A percentile compares a stretch with the other conserved stretches of the same genome.
These are phyloP conservation scores for Apamea sordens DNA, from an alignment of 2,888 invertebrate genomes.

Conservation along the genomic window DNA sequence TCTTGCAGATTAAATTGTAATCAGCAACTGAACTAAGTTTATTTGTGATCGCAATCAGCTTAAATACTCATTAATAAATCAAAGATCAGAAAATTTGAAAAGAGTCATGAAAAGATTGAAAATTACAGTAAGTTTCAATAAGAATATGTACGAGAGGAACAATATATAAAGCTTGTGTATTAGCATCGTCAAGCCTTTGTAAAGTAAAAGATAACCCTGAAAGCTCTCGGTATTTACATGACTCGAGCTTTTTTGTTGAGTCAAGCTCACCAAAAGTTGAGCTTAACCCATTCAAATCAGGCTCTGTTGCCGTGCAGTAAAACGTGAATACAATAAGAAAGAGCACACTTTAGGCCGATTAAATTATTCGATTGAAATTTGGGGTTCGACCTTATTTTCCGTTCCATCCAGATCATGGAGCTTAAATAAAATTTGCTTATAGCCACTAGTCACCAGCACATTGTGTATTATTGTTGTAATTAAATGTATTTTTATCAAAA, in stretches of 20 bases:
- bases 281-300: not conserved
- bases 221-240: not conserved
- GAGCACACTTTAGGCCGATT: not conserved
- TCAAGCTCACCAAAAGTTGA: not conserved
- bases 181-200: too few species aligned
- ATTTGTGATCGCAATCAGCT: conserved; percentile 1
- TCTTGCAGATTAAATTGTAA: not conserved
- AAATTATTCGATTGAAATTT: not conserved
- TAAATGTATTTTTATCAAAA: not conserved
- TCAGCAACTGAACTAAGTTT: not conserved
- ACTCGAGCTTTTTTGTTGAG: too few species aligned
- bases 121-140: not conserved
- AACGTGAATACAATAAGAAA: too few species aligned
- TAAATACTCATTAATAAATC: not conserved
- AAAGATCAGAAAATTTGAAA: too few species aligned
- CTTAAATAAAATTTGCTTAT: too few species aligned
- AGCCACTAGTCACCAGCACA: not conserved
- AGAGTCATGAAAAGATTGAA: too few species aligned
- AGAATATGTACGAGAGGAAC: not conserved
- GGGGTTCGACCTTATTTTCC: not conserved
- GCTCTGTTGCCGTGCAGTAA: not conserved
- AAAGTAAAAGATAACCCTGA: not conserved
- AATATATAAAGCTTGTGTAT: not conserved
- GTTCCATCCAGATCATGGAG: not conserved
- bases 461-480: not conserved